phyloP scores from a whole-genome alignment of 2,888 invertebrate genomes.

The Andrena fulva region DNA sequence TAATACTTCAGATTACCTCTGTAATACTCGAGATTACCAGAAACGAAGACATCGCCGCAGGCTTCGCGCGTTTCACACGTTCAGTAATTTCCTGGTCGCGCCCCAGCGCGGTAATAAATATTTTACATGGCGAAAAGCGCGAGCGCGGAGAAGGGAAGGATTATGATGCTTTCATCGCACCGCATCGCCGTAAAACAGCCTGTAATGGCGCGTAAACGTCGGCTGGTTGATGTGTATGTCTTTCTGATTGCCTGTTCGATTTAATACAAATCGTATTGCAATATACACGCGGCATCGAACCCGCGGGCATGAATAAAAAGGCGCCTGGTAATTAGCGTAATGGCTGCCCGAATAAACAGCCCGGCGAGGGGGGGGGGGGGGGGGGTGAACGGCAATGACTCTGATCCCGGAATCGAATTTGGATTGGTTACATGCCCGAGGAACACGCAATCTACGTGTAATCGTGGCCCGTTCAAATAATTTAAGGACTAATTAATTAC shows the following conservation, averaged over 20 bases:
- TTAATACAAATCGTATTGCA: background rate
- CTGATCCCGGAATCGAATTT: constrained; percentile 5
- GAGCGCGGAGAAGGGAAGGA: background rate
- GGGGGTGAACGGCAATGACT: background rate
- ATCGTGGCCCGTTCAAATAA: constrained; percentile 13
- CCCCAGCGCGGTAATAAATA: background rate
- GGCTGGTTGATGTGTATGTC: background rate
- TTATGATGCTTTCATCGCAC: background rate
- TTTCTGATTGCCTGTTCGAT: constrained; percentile 10
- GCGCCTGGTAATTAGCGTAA: constrained; percentile 10
- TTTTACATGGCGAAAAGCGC: background rate
- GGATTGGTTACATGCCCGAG: background rate
- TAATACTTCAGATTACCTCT: no score
- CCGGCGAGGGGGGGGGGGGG: no score
- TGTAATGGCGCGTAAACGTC: constrained; percentile 4
- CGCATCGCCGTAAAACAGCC: background rate
- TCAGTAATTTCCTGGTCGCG: background rate
- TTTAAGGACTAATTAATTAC: constrained; percentile 41
- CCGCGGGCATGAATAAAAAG: background rate
- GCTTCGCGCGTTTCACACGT: background rate
- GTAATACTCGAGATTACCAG: background rate
- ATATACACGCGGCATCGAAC: background rate
- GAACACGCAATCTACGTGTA: background rate
- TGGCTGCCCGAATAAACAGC: constrained; percentile 5
- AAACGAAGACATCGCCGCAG: background rate